A percentile compares a stretch with the other conserved stretches of the same genome.
phyloP scores from a whole-genome alignment of 2,797 vertebrate genomes.

The Lacerta bilineata region DNA sequence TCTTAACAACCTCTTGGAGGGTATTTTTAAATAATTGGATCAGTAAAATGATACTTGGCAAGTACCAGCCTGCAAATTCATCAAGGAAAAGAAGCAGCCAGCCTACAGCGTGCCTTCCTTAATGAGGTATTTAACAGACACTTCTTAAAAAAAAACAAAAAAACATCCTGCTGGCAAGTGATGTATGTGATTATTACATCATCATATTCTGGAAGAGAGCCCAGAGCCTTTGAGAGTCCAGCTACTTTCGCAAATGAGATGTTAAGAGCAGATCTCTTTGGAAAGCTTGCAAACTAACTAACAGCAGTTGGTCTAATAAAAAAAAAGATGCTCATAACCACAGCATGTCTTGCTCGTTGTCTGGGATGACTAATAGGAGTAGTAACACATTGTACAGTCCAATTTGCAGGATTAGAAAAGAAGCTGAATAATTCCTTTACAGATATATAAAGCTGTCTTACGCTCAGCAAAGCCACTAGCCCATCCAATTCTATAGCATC shows the following conservation, averaged over 20 bases:
- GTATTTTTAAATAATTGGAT: slow-evolving; percentile 67
- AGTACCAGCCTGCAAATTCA: slow-evolving; percentile 60
- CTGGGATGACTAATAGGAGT: background rate
- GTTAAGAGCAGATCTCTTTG: background rate
- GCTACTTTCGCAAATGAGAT: slow-evolving; percentile 8
- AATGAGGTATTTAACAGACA: slow-evolving; percentile 38
- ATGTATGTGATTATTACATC: fast-evolving
- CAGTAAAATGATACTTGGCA: slow-evolving; percentile 68
- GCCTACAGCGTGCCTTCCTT: slow-evolving; percentile 10
- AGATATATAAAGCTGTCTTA: background rate
- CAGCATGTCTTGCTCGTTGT: background rate
- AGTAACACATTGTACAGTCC: background rate
- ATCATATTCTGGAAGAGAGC: background rate
- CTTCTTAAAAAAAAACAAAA: slow-evolving; percentile 27
- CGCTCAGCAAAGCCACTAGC: background rate
- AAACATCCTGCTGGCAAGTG: background rate
- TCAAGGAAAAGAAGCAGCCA: slow-evolving; percentile 47
- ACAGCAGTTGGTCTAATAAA: background rate
- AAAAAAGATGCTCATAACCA: background rate
- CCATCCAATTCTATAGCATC: background rate
- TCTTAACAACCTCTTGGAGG: slow-evolving; percentile 24
- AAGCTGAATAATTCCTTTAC: background rate
- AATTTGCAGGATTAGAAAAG: background rate
- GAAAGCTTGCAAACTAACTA: slow-evolving; percentile 2
- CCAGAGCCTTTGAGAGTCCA: background rate